A percentile compares a stretch with the other conserved stretches of the same genome.
phyloP scores from a whole-genome alignment of 2,113 vertebrate species.

The Glaucidium brasilianum region DNA sequence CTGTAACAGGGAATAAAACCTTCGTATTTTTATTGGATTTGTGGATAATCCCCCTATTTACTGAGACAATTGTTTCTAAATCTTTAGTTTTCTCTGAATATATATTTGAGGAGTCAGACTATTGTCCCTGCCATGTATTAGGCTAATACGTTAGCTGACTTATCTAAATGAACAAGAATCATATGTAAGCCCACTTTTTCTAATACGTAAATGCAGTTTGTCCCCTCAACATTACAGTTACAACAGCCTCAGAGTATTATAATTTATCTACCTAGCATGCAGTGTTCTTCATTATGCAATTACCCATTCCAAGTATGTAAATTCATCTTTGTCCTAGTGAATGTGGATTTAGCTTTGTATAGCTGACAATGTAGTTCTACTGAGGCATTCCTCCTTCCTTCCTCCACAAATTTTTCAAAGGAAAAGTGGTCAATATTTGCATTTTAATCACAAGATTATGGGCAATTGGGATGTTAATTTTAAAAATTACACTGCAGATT shows the following conservation, averaged over 20 bases:
- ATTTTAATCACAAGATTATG: not conserved
- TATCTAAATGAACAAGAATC: not conserved
- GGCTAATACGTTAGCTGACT: not conserved
- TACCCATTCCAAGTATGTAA: not conserved
- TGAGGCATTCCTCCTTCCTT: not conserved
- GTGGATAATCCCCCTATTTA: not conserved
- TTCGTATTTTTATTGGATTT: not conserved
- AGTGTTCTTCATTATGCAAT: not conserved
- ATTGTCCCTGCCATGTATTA: not conserved
- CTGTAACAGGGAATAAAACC: not conserved
- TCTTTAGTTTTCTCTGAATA: not conserved
- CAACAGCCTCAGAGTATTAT: not conserved
- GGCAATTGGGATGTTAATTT: not conserved
- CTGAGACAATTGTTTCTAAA: not conserved
- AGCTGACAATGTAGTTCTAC: not conserved
- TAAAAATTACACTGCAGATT: not conserved
- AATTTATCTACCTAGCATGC: not conserved
- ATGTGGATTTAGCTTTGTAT: not conserved
- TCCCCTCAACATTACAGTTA: not conserved
- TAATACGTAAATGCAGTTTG: not conserved
- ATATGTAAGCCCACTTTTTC: not conserved
- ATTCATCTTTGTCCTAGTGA: not conserved
- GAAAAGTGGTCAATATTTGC: slow-evolving; percentile 25
- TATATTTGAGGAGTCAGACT: not conserved
- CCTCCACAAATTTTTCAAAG: not conserved